Conservation (phyloP, 2,113 vertebrate species). For the Triplophysa tibetana region DNA sequence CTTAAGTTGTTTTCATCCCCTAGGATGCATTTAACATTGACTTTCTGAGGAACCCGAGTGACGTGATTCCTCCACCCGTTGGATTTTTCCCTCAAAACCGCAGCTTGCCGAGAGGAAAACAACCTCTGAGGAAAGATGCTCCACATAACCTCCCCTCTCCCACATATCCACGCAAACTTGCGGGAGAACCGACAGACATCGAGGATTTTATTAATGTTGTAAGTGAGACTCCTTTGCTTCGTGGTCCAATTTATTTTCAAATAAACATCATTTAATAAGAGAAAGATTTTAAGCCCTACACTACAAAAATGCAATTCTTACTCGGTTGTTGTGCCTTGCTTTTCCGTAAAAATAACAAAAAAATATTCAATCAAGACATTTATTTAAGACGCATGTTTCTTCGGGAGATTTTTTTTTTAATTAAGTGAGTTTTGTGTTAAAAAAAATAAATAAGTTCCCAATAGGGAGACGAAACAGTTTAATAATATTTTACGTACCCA, state of each 20-base stretch:
- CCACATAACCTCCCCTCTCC: slow-evolving; percentile 75
- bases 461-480: too few species aligned
- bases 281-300: too few species aligned
- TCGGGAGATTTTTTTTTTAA: too few species aligned
- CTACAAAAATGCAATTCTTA: too few species aligned
- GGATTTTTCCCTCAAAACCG: slow-evolving; percentile 54
- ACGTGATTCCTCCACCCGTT: slow-evolving; percentile 54
- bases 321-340: too few species aligned
- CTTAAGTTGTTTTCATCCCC: slow-evolving; percentile 16
- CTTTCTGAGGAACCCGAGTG: slow-evolving; percentile 84
- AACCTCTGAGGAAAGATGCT: slow-evolving; percentile 79
- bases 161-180: slow-evolving; percentile 68
- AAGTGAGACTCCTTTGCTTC: slow-evolving; percentile 11
- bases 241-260: neutral
- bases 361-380: too few species aligned
- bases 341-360: too few species aligned
- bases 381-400: too few species aligned
- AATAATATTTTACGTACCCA: too few species aligned
- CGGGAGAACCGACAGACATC: slow-evolving; percentile 82
- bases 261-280: neutral
- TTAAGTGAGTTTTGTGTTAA: too few species aligned
- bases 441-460: too few species aligned
- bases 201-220: slow-evolving; percentile 91
- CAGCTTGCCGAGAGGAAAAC: slow-evolving; percentile 69
- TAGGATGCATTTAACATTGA: slow-evolving; percentile 92